A percentile compares a stretch with the other conserved stretches of the same genome.
phyloP scores from a whole-genome alignment of 2,113 vertebrate genomes.

The Ciconia maguari region DNA sequence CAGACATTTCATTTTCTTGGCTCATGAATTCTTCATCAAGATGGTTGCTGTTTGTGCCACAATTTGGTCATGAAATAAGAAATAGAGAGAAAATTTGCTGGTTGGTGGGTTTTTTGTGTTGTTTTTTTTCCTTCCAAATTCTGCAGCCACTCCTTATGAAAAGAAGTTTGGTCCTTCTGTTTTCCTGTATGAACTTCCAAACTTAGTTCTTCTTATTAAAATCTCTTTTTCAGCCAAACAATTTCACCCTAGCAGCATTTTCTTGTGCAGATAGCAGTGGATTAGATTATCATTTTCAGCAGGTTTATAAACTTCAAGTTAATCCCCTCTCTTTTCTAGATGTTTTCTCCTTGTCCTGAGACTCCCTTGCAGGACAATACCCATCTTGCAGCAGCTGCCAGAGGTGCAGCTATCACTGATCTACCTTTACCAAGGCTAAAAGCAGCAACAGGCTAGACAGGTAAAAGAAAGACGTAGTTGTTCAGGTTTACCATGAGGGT shows the following conservation, averaged over 20 bases:
- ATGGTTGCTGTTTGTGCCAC: background rate
- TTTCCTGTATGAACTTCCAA: background rate
- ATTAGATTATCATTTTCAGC: accelerated
- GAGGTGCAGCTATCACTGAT: background rate
- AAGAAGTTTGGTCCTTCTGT: background rate
- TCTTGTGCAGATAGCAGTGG: accelerated
- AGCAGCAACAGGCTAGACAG: background rate
- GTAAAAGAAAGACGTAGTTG: background rate
- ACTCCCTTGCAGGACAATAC: background rate
- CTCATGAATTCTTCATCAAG: background rate
- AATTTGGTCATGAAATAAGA: background rate
- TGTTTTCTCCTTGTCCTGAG: background rate
- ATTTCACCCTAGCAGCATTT: background rate
- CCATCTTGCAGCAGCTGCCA: background rate
- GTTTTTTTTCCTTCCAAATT: background rate
- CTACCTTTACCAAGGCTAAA: background rate
- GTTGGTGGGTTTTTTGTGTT: too few species aligned
- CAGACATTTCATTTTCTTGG: background rate
- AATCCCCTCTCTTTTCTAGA: background rate
- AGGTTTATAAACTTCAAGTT: background rate
- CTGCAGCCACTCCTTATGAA: background rate
- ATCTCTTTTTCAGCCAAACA: background rate
- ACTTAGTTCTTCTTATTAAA: background rate
- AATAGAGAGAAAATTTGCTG: background rate
- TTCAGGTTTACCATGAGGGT: background rate